Conservation (phyloP, 2,888 invertebrate genomes). For the Orchesellides sinensis region DNA sequence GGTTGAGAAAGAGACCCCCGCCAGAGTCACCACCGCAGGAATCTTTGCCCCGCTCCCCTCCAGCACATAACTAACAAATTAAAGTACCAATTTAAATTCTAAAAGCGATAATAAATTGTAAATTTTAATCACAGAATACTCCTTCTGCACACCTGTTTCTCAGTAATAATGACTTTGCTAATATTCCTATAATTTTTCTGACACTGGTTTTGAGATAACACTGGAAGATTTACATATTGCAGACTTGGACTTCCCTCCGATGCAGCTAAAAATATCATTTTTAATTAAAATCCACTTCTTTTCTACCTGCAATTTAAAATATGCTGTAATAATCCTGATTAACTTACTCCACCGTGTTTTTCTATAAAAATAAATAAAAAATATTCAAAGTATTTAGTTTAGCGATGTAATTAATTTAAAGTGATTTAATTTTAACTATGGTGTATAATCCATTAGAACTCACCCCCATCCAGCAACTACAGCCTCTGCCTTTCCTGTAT, state of each 20-base stretch:
- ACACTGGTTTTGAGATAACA: conserved; percentile 69
- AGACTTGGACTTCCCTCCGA: conserved; percentile 66
- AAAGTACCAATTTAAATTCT: background rate
- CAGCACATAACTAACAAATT: conserved; percentile 72
- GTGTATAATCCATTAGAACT: too few species aligned
- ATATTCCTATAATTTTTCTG: conserved; percentile 68
- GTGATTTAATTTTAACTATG: background rate
- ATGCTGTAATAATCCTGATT: background rate
- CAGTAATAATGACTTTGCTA: conserved; percentile 61
- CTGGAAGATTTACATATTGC: conserved; percentile 67
- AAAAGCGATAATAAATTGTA: background rate
- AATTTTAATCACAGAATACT: background rate
- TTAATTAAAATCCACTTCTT: too few species aligned
- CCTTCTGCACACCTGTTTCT: conserved; percentile 58
- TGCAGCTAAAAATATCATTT: too few species aligned
- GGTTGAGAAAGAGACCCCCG: conserved; percentile 61
- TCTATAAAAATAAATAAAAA: conserved; percentile 80
- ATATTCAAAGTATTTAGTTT: too few species aligned
- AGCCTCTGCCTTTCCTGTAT: background rate
- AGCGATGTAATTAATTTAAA: too few species aligned
- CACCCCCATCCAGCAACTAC: conserved; percentile 86
- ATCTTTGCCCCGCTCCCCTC: conserved; percentile 68
- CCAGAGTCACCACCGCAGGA: conserved; percentile 72
- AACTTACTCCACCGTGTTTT: conserved; percentile 70
- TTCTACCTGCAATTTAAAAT: background rate